phyloP scores from a whole-genome alignment of 1,140 invertebrate genomes.

The Helicorthomorpha holstii region DNA sequence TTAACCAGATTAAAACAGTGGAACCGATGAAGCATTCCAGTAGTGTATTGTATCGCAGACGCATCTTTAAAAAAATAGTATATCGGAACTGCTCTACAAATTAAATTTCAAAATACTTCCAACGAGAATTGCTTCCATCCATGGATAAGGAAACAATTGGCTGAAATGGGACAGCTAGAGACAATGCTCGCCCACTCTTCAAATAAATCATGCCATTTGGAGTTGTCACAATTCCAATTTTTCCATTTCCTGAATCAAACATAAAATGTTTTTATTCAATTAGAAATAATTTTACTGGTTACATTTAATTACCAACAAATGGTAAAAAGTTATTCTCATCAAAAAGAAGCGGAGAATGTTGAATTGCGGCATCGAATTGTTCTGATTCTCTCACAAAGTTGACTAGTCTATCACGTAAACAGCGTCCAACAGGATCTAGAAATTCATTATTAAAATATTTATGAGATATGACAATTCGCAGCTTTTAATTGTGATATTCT shows the following conservation, averaged over 20 bases:
- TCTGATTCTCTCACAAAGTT: not conserved
- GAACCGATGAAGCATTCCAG: conserved; percentile 47
- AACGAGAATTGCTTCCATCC: conserved; percentile 24
- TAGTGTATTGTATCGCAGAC: conserved; percentile 31
- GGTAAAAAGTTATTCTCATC: not conserved
- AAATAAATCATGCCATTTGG: conserved; percentile 22
- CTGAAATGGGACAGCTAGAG: conserved; percentile 48
- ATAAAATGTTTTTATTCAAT: conserved; percentile 2
- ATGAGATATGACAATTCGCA: not conserved
- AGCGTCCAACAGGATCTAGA: not conserved
- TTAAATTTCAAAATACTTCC: conserved; percentile 32
- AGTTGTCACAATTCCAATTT: conserved; percentile 17
- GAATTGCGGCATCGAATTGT: not conserved
- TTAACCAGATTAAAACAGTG: conserved; percentile 26
- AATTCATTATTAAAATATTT: not conserved
- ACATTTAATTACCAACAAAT: not conserved
- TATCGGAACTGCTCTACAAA: conserved; percentile 9
- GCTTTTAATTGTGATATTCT: not conserved
- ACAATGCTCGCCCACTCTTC: conserved; percentile 43
- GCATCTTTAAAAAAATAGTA: conserved; percentile 15
- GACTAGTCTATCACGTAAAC: not conserved
- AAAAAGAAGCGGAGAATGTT: not conserved
- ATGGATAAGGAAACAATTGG: conserved; percentile 44
- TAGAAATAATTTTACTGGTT: not conserved
- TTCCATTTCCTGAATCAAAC: conserved; percentile 16